phyloP scores from a whole-genome alignment of 2,888 invertebrate genomes.

The Mycogona germanica region DNA sequence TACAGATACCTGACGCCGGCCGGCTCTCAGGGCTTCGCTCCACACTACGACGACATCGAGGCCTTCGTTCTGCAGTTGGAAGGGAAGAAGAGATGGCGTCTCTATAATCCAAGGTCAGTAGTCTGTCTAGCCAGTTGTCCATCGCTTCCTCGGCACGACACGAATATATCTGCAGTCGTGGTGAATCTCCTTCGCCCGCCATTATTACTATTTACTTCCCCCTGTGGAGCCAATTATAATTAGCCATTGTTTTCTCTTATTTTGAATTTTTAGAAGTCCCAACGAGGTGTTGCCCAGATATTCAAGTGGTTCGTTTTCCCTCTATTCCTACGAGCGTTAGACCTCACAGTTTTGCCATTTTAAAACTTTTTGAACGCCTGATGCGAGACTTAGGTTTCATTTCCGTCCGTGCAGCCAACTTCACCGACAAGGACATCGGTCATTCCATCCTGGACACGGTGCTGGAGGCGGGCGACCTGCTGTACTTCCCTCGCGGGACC shows the following conservation, averaged over 20 bases:
- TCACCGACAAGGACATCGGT: conserved; percentile 51
- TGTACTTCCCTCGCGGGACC: conserved; percentile 82
- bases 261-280: conserved; percentile 9
- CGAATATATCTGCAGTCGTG: neutral
- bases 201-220: no score
- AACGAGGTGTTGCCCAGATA: conserved; percentile 59
- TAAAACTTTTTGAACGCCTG: no score
- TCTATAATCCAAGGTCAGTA: conserved; percentile 62
- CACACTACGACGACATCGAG: conserved; percentile 98
- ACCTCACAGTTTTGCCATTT: no score
- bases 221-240: conserved; percentile 5
- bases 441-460: conserved; percentile 64
- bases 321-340: no score
- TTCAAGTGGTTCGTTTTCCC: conserved; percentile 70
- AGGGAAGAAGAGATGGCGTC: conserved; percentile 86
- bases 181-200: neutral
- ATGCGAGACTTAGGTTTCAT: no score
- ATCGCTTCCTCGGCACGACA: neutral
- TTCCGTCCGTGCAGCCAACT: conserved; percentile 31
- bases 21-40: conserved; percentile 94
- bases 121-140: no score
- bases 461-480: conserved; percentile 71
- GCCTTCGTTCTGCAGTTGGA: conserved; percentile 94
- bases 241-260: neutral
- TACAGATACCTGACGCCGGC: conserved; percentile 78